Evolutionary conservation across 2,888 invertebrate species (phyloP), one percentile per base, ranked within the genome.

Genomic region (Nomada fucata): DNA sequence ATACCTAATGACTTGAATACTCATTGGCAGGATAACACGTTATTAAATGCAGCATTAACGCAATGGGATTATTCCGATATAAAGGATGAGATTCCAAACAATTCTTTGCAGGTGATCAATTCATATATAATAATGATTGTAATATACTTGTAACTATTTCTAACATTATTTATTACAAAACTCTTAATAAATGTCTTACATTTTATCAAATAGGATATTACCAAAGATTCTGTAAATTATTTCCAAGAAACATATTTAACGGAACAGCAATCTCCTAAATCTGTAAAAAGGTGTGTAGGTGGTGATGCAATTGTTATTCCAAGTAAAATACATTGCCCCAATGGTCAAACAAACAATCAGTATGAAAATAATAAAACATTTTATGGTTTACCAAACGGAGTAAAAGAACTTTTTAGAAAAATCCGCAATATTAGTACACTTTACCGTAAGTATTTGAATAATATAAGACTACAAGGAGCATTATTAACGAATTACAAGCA

Each of bases 311-410:
- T 64, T 79, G 36, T 4, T 20, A 53, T 60, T 20, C 61, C 75
- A 61, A 74, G 18, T n/a, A 87, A 88, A 70, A 68, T 65, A 60
- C 13, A 29, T 1, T 23, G 68, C 63, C 69, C 53, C 52, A 61
- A 47, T 26, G n/a, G 55, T 10, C 13, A 55, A 50, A 10, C 18
- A 61, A 44, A 10, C 1, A 20, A 29, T 18, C 15, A 53, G 1
- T 2, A 7, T 47, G 50, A 0, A 50, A 52, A 50, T 0, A 52
- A 29, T 76, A 20, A 18, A 71, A 76, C 94, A 15, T 98, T 98
- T 94, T 98, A 97, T 95, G 98, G 97, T 0, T 94, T 98, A 57
- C 97, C 98, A 0, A 92, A 95, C 1, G 94, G 94, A 89, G 96
- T 97, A 0, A 96, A 96, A 92, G 94, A 95, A 15, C 94, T 98